Base-by-base conservation (phyloP, 2,797 vertebrate genomes). In the Sebastiscus albofasciatus region DNA sequence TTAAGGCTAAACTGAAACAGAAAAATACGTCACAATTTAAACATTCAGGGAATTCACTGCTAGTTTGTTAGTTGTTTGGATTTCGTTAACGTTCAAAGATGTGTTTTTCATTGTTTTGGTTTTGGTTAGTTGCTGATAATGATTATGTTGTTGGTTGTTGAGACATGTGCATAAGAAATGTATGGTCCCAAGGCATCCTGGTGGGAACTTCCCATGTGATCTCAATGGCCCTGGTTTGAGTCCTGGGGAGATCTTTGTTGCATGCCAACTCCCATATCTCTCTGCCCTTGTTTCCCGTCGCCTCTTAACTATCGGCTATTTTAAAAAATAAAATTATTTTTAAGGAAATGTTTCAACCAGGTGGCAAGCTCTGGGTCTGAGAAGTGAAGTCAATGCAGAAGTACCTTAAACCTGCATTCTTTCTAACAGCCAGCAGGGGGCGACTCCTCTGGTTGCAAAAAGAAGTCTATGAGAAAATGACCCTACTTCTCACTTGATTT, bases 1-100 rank as follows among this genome's bases (percentile, higher is more conserved):
- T 67, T 54, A 33, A 59, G 16, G 66, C 52, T 49, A 4, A 80
- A 77, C 20, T 73, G 27, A 79, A 60, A 65, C 18, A 77, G 6
- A 14, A 49, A 56, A 52, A 69, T 20, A 29, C 4, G 9, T 31
- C 2, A 27, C 52, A 4, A 73, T 72, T 29, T 33, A 60, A 73
- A 67, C 42, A 22, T n/a, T 31, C n/a, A 26, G 13, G 46, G 59
- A 77, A 39, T 54, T 24, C 11, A 16, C 7, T 34, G 3, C 12
- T 13, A 27, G 5, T 61, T 72, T 72, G 29, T 10, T 55, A 18
- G 42, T 52, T 14, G 29, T 31, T 54, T 68, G 22, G 18, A 54
- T 62, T 22, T 59, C n/a, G 1, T 54, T 26, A 36, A 27, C 1
- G 3, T 26, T 9, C 13, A 46, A 36, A 12, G 18, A 7, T 8